Evolutionary conservation across 2,888 invertebrate genomes (phyloP).

Genomic region (Thalpophila matura): DNA sequence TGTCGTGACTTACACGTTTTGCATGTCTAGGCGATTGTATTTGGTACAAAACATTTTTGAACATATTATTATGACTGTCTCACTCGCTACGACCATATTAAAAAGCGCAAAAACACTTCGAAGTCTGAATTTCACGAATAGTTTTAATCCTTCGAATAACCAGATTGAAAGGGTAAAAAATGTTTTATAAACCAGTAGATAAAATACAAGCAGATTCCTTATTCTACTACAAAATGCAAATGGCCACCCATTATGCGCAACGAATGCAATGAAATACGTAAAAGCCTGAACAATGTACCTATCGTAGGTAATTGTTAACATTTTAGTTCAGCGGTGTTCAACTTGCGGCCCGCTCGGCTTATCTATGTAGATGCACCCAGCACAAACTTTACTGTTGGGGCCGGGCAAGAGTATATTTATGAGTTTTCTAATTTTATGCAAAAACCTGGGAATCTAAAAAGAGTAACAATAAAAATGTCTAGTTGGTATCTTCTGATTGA

Average conservation of each 20-base stretch:
- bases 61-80: background rate
- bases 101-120: too few species aligned
- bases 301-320: constrained; percentile 15
- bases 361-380: constrained; percentile 44
- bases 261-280: constrained; percentile 27
- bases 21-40: too few species aligned
- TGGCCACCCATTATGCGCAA: constrained; percentile 15
- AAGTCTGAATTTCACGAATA: too few species aligned
- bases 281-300: constrained; percentile 15
- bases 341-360: constrained; percentile 1
- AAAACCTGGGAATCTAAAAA: background rate
- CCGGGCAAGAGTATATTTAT: constrained; percentile 10
- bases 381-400: background rate
- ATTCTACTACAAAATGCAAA: constrained; percentile 25
- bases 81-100: too few species aligned
- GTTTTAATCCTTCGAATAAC: too few species aligned
- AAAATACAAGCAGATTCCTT: background rate
- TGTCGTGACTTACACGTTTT: too few species aligned
- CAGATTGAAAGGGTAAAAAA: background rate
- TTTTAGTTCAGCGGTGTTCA: constrained; percentile 27
- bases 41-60: background rate
- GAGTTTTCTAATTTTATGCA: constrained; percentile 2
- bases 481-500: background rate
- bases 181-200: background rate
- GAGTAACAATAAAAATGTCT: constrained; percentile 1